These are phyloP conservation scores for Carduelis carduelis DNA, from an alignment of 2,797 vertebrate genomes.

Conservation along the genomic window DNA sequence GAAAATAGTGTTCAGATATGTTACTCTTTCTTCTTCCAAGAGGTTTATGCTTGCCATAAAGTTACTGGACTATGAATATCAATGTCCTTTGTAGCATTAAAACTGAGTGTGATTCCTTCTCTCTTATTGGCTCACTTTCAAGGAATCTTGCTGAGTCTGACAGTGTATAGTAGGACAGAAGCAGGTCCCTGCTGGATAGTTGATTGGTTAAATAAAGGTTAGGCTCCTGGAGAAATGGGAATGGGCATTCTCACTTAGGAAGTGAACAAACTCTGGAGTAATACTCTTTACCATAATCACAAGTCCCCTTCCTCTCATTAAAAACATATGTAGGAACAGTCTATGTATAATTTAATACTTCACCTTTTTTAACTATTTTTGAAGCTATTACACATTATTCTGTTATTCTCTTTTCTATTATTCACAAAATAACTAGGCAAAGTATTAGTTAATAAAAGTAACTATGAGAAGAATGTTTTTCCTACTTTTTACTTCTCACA, in stretches of 20 bases:
- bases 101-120: not conserved
- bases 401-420: not conserved
- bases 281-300: not conserved
- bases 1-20: slow-evolving; percentile 30
- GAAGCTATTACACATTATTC: not conserved
- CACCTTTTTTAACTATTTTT: not conserved
- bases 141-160: not conserved
- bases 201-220: slow-evolving; percentile 11
- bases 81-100: slow-evolving; percentile 22
- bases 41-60: slow-evolving; percentile 50
- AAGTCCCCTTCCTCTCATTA: not conserved
- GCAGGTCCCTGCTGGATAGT: not conserved
- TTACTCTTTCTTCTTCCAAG: slow-evolving; percentile 1
- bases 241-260: not conserved
- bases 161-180: not conserved
- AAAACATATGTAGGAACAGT: not conserved
- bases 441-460: not conserved
- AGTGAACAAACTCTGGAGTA: not conserved
- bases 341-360: not conserved
- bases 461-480: not conserved
- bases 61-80: slow-evolving; percentile 43
- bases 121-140: not conserved
- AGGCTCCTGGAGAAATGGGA: not conserved
- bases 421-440: not conserved
- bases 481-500: not conserved